These are phyloP conservation scores for Pygoscelis antarcticus DNA, from an alignment of 2,113 vertebrate species.

Conservation along the genomic window DNA sequence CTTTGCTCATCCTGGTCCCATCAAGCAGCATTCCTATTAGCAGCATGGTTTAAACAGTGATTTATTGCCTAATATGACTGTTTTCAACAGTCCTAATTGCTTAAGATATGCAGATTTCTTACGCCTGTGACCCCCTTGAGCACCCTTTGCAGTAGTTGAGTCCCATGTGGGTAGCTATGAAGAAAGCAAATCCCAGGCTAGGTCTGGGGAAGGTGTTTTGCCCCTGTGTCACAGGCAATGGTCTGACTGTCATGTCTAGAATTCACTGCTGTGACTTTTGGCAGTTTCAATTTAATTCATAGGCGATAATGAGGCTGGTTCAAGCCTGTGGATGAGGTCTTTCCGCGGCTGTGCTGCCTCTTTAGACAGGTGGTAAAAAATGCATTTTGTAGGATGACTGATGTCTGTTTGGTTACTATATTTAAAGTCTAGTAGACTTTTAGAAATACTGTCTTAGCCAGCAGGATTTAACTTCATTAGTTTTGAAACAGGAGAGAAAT, in stretches of 20 bases:
- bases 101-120: not conserved
- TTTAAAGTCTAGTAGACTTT: constrained; percentile 49
- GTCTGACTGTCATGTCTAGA: not conserved
- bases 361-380: constrained; percentile 46
- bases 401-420: constrained; percentile 12
- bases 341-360: not conserved
- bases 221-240: not conserved
- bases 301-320: not conserved
- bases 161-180: not conserved
- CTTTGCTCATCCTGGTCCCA: not conserved
- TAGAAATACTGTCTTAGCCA: constrained; percentile 49
- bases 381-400: constrained; percentile 1
- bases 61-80: not conserved
- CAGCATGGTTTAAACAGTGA: not conserved
- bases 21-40: not conserved
- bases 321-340: not conserved
- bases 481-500: constrained; percentile 55
- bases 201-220: not conserved
- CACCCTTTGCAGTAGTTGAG: not conserved
- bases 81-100: not conserved
- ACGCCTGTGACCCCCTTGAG: not conserved
- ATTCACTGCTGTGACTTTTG: constrained; percentile 29
- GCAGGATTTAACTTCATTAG: constrained; percentile 66
- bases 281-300: constrained; percentile 16
- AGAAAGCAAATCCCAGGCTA: not conserved